Conservation (phyloP, 2,888 invertebrate species). For the Leptinotarsa tumamoca region DNA sequence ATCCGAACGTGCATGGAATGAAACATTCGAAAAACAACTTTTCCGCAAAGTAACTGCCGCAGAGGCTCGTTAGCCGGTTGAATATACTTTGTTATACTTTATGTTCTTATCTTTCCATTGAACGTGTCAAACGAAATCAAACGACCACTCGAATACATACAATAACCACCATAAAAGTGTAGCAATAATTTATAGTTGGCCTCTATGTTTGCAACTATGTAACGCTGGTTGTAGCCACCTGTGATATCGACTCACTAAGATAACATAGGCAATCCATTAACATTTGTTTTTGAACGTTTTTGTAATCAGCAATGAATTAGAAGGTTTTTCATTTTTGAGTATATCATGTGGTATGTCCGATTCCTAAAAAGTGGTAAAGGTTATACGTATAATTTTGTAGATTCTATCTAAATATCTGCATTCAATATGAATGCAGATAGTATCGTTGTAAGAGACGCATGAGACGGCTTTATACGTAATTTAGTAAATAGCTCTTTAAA, state of each 20-base stretch:
- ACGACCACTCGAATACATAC: constrained; percentile 17
- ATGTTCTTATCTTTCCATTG: constrained; percentile 20
- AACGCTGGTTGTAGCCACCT: constrained; percentile 11
- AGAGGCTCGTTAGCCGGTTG: constrained; percentile 5
- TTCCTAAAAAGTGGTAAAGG: no score
- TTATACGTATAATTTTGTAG: no score
- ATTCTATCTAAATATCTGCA: no score
- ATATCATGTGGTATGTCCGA: no score
- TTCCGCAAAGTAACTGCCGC: background rate
- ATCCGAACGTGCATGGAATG: constrained; percentile 12
- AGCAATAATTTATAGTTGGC: constrained; percentile 14
- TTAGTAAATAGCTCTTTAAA: no score
- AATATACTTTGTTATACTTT: constrained; percentile 21
- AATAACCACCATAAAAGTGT: constrained; percentile 11
- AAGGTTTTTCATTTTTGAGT: no score
- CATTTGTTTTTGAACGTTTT: background rate
- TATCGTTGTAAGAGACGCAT: no score
- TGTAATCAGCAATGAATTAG: background rate
- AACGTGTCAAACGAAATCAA: constrained; percentile 19
- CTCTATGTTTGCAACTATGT: constrained; percentile 6
- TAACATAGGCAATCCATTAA: background rate
- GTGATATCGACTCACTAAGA: constrained; percentile 2
- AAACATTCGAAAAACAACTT: constrained; percentile 15
- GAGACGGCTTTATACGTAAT: no score
- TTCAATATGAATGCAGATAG: no score